Evolutionary conservation across 2,888 invertebrate species (phyloP), one percentile per base, ranked within the genome.

Genomic region (Drosophila conformis): DNA sequence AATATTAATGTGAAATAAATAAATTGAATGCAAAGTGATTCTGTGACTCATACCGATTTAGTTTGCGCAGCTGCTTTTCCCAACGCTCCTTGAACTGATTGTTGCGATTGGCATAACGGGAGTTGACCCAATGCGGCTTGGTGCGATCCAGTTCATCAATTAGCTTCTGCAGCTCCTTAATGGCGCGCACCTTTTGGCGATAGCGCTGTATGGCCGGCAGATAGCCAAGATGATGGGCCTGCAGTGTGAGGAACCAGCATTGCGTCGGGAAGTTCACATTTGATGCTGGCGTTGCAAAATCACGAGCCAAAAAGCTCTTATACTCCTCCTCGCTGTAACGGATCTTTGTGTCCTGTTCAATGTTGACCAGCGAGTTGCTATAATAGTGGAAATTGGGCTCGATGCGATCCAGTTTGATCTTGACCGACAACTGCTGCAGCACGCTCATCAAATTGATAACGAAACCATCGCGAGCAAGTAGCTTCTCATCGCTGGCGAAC

Each of bases 181-280:
- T 93, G 49, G 93, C 93, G 29, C 97, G 94, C 49, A 96, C 93
- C 82, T 96, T 95, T 74, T 96, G 94, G 82, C 96, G 96, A 91
- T 97, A 97, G 78, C 97, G 97, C 89, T 97, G 97, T 57, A 98
- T 94, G 4, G 98, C 96, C 0, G 99, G 98, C 80, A 98, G 94
- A 63, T 99, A 95, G 11, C 98, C 96, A 68, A 99, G 95, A 92
- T 99, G 99, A 93, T 99, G 98, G 93, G 97, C 97, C 93, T 98
- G 98, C 48, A 99, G 94, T 0, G 99, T 98, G 54, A 99, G 94
- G 94, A 98, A 99, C 97, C 99, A 99, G 92, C 99, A 99, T 83
- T 98, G 97, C 0, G 99, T 99, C 76, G 98, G 97, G 93, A 99
- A 99, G 90, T 98, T 99, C 4, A 97, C 97, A 97, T 74, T 96